Evolutionary conservation across 2,113 vertebrate species (phyloP), one percentile per base, ranked within the genome.

Genomic region (Isurus oxyrinchus): DNA sequence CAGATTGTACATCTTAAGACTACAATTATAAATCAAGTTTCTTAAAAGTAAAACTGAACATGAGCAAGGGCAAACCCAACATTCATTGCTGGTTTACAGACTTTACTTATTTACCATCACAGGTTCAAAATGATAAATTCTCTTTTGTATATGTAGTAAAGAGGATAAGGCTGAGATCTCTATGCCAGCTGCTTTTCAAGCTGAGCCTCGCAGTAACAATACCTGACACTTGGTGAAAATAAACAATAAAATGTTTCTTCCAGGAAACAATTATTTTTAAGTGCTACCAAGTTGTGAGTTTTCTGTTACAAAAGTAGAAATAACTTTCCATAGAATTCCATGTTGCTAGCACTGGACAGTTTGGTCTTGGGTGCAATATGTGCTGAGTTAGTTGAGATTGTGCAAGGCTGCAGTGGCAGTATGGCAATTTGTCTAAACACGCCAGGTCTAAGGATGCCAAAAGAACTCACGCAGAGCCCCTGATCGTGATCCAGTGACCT

Each of bases 401-500:
- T 35, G 13, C 35, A 63, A 66, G 40, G 40, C 40, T 14, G 81
- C 81, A 49, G 81, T 84, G 5, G 25, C 55, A 90, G 3, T 90
- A 14, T 55, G 3, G 40, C 55, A 93, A 93, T 61, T 94, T 16
- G 16, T 94, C 90, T 40, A 63, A 94, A 94, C n/a, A 63, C 40
- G 19, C n/a, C 90, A 94, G 59, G 35, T n/a, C 13, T 27, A 57
- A 90, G 53, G 44, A 57, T 57, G 27, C 55, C 55, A 91, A 91
- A 61, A 35, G 55, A 35, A 59, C 55, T 59, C 55, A 59, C 16
- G 27, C 23, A 61, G 88, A 25, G 55, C 27, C 66, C 90, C 59
- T n/a, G 59, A 63, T 91, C 59, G n/a, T 63, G 90, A 94, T 94
- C 59, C 90, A 94, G 90, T 94, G 59, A 94, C 35, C 59, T 59